A percentile compares a stretch with the other conserved stretches of the same genome.
These are phyloP conservation scores for Sebastes taczanowskii DNA, from an alignment of 2,797 vertebrate genomes.

Conservation along the genomic window DNA sequence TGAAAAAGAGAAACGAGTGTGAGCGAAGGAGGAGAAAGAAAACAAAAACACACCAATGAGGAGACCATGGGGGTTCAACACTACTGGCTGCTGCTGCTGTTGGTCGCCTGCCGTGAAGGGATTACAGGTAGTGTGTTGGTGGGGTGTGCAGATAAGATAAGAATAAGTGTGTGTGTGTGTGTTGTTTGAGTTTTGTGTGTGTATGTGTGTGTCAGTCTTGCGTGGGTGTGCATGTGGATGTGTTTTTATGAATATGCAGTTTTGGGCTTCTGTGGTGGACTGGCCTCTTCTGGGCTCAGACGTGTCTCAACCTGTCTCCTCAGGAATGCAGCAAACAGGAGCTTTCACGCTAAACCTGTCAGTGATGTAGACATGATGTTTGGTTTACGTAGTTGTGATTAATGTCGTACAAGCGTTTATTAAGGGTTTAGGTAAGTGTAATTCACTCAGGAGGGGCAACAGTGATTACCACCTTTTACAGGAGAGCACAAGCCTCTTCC, in stretches of 20 bases:
- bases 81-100: conserved; percentile 68
- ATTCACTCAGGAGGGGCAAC: neutral
- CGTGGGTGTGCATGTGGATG: neutral
- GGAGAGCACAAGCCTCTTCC: neutral
- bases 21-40: conserved; percentile 11
- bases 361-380: neutral
- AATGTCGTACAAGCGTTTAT: neutral
- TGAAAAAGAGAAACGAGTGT: conserved; percentile 18
- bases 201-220: neutral
- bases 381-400: neutral
- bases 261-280: neutral
- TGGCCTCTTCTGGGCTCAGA: conserved; percentile 3
- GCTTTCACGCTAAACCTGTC: neutral
- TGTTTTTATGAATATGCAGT: neutral
- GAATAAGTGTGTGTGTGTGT: neutral
- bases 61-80: conserved; percentile 54
- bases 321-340: conserved; percentile 41
- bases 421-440: neutral
- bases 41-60: conserved; percentile 16
- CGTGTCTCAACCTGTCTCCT: conserved; percentile 46
- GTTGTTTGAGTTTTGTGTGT: conserved; percentile 6
- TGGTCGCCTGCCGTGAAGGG: conserved; percentile 42
- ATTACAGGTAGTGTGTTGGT: conserved; percentile 67
- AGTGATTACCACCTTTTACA: neutral
- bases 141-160: conserved; percentile 5